These are phyloP conservation scores for Maccullochella peelii DNA, from an alignment of 2,113 vertebrate species.

Conservation along the genomic window DNA sequence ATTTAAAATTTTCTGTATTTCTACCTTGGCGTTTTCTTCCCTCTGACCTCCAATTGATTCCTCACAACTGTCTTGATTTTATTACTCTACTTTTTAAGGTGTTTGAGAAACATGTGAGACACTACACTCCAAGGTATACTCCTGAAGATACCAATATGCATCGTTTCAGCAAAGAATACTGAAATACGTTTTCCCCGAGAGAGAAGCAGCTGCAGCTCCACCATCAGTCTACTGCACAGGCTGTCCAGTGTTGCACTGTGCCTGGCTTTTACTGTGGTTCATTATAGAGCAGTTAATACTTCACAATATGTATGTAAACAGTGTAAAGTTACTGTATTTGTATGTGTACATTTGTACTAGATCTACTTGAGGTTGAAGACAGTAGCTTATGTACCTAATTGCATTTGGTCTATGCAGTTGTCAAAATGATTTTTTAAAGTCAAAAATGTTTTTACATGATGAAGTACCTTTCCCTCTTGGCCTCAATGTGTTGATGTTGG, in stretches of 20 bases:
- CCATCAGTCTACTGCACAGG: neutral
- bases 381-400: constrained; percentile 34
- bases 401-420: constrained; percentile 73
- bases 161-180: constrained; percentile 29
- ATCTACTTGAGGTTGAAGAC: constrained; percentile 35
- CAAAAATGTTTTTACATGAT: constrained; percentile 55
- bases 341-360: constrained; percentile 58
- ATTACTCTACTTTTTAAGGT: neutral
- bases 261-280: constrained; percentile 24
- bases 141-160: constrained; percentile 22
- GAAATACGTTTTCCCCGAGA: constrained; percentile 8
- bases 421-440: constrained; percentile 48
- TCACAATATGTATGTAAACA: constrained; percentile 14
- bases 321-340: constrained; percentile 50
- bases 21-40: neutral
- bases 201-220: constrained; percentile 26
- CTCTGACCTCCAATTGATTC: constrained; percentile 6
- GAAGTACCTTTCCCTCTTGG: constrained; percentile 33
- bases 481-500: constrained; percentile 36
- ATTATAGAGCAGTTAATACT: constrained; percentile 7
- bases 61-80: neutral
- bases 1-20: neutral
- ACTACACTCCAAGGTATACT: constrained; percentile 5
- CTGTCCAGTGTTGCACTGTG: constrained; percentile 23
- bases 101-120: constrained; percentile 15